These are phyloP conservation scores for Nemopilema nomurai DNA, from an alignment of 30 jellyfish, hydroid and myxozoan genomes.

Conservation along the genomic window DNA sequence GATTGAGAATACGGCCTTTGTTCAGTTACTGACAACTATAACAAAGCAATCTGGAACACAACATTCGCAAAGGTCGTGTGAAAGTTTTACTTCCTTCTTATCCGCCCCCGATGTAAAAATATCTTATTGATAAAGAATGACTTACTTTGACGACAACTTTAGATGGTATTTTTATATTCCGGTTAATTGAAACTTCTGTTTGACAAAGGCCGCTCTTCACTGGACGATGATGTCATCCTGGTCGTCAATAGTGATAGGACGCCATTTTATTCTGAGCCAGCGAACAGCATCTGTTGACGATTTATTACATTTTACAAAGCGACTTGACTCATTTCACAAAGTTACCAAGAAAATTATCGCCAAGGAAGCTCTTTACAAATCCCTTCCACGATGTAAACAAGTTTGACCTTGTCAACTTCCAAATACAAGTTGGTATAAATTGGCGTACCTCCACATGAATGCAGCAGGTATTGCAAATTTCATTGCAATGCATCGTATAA, in stretches of 20 bases:
- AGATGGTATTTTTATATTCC: neutral
- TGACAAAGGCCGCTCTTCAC: neutral
- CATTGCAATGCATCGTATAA: neutral
- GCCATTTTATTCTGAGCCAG: too few species aligned
- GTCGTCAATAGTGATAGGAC: neutral
- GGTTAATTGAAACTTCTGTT: neutral
- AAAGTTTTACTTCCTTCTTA: too few species aligned
- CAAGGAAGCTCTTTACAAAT: neutral
- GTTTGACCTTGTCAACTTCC: neutral
- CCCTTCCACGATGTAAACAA: neutral
- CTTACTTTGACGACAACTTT: neutral
- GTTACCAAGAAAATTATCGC: too few species aligned
- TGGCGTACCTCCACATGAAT: neutral
- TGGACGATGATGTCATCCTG: neutral
- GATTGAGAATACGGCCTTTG: neutral
- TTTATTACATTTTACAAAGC: too few species aligned
- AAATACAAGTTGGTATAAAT: neutral
- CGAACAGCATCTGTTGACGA: too few species aligned
- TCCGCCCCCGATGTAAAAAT: neutral
- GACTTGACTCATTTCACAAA: too few species aligned
- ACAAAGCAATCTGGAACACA: neutral
- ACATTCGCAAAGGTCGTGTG: neutral
- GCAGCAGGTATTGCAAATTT: neutral
- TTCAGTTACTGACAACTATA: neutral
- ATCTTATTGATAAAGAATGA: neutral